Evolutionary conservation across 2,888 invertebrate genomes (phyloP).

Genomic region (Drosophila aldrichi): DNA sequence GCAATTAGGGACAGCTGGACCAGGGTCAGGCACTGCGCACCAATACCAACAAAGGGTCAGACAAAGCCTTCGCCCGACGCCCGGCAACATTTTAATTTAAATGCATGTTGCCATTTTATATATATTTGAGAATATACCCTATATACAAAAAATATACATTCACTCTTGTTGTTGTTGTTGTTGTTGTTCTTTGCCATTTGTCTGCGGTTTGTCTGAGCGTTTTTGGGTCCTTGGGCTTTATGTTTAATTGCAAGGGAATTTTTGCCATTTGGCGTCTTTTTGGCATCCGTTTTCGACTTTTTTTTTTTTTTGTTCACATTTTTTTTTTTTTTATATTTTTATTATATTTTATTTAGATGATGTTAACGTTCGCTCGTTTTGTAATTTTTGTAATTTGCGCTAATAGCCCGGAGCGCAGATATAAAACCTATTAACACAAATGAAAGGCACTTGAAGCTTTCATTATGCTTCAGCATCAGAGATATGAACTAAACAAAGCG

Average conservation of each 20-base stretch:
- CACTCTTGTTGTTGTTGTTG: not conserved
- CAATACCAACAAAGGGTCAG: conserved; percentile 23
- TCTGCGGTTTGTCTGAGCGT: conserved; percentile 55
- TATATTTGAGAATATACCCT: not conserved
- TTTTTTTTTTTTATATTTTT: not conserved
- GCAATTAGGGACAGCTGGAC: conserved; percentile 33
- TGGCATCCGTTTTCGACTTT: conserved; percentile 30
- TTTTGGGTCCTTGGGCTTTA: conserved; percentile 36
- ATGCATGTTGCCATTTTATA: conserved; percentile 41
- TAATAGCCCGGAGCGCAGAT: conserved; percentile 42
- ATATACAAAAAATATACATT: not conserved
- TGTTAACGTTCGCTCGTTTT: conserved; percentile 48
- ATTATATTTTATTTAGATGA: conserved; percentile 47
- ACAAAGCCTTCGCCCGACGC: conserved; percentile 13
- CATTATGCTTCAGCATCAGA: conserved; percentile 27
- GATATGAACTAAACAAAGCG: conserved; percentile 11
- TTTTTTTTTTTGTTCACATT: not conserved
- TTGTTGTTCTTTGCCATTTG: conserved; percentile 38
- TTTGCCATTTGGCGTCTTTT: conserved; percentile 56
- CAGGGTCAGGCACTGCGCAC: not conserved
- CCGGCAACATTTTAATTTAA: conserved; percentile 49
- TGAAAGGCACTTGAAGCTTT: conserved; percentile 24
- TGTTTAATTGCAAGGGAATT: conserved; percentile 64
- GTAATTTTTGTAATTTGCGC: conserved; percentile 55
- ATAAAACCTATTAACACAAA: conserved; percentile 45